Conservation (phyloP, 2,888 invertebrate genomes). For the Himalopsyche kuldschensis region DNA sequence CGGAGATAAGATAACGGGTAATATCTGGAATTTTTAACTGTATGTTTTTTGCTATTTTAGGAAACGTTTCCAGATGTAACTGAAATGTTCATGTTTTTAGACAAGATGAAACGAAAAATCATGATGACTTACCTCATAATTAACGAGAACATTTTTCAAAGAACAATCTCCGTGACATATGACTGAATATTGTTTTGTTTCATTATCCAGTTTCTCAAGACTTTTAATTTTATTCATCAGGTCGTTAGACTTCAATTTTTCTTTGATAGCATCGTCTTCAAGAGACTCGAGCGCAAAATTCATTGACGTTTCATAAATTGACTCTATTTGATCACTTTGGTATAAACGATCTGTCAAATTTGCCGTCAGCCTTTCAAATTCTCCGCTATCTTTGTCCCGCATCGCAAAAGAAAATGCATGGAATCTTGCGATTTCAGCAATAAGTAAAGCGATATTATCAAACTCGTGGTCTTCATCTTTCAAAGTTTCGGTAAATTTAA, state of each 20-base stretch:
- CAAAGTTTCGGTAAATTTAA: slow-evolving; percentile 11
- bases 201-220: background rate
- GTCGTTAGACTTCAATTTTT: slow-evolving; percentile 5
- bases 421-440: slow-evolving; percentile 44
- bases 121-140: slow-evolving; percentile 38
- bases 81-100: too few species aligned
- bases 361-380: slow-evolving; percentile 39
- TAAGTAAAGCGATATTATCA: slow-evolving; percentile 42
- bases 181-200: slow-evolving; percentile 40
- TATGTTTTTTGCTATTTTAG: too few species aligned
- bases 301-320: slow-evolving; percentile 19
- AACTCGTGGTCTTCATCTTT: slow-evolving; percentile 41
- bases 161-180: slow-evolving; percentile 44
- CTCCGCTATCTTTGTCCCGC: slow-evolving; percentile 41
- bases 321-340: slow-evolving; percentile 10
- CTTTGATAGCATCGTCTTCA: slow-evolving; percentile 13
- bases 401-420: slow-evolving; percentile 45
- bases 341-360: slow-evolving; percentile 24
- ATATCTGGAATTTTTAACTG: too few species aligned
- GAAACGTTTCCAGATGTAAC: too few species aligned
- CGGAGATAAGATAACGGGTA: too few species aligned
- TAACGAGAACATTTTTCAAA: slow-evolving; percentile 43
- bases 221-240: background rate
- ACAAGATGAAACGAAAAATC: too few species aligned
- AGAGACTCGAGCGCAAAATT: slow-evolving; percentile 3